Base-by-base conservation (phyloP, 2,113 vertebrate genomes). In the Excalfactoria chinensis region DNA sequence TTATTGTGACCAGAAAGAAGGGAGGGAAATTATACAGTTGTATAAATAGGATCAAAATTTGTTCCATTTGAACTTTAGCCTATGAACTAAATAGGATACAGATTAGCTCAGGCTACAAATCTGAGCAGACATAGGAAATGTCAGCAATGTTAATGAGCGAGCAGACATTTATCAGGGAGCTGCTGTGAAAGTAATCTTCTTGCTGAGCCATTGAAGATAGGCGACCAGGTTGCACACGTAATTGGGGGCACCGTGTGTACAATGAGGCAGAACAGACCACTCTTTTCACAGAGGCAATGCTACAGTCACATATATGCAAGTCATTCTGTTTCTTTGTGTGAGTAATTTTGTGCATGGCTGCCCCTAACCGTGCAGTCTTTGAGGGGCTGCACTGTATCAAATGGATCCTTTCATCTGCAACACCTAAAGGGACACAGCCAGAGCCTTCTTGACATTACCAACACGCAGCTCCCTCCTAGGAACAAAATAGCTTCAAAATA, bases 61-160 rank as follows among this genome's bases (percentile, higher is more conserved):
- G 4, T 75, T 93, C 53, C 48, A 23, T 92, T 85, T 94, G 78
- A 92, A 87, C 84, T 93, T 94, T 2, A 6, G 55, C 84, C 70
- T 80, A 4, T 64, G 78, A 91, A 68, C 60, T 89, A 83, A 71
- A 85, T 40, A 56, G 21, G n/a, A 46, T 41, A 26, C 3, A 21
- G 77, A 62, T 74, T 71, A 92, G 30, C 71, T 77, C 56, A 62
- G 64, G 30, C 78, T 86, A 26, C 30, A 53, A 49, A 89, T 70
- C 28, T 73, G 41, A 89, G 62, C 10, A 56, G 73, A 81, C 62
- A 43, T 74, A 73, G 49, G 75, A 93, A 77, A 85, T 63, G 62
- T 66, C 79, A 80, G 32, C 28, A 80, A 10, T 88, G 78, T 60
- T 87, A 92, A 89, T 3, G 2, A 89, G 68, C 34, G 44, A 67